phyloP scores from a whole-genome alignment of 2,797 vertebrate species.

The Danio albolineatus region DNA sequence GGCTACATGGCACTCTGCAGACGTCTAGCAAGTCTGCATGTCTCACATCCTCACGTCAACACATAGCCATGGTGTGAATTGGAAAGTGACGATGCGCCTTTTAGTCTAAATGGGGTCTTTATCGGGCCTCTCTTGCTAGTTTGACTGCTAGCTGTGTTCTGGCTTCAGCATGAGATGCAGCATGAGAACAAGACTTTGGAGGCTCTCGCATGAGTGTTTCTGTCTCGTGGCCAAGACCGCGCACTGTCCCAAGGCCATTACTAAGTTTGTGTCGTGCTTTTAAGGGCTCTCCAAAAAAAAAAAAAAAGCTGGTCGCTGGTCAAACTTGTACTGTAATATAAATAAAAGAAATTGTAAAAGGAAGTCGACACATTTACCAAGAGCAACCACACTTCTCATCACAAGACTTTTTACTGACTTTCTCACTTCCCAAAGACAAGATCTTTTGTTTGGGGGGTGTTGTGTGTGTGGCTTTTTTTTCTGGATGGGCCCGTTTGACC shows the following conservation, averaged over 20 bases:
- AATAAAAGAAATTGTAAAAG: background rate
- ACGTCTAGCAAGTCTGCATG: constrained; percentile 15
- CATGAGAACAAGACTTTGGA: constrained; percentile 2
- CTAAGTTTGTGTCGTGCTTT: background rate
- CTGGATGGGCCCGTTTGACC: background rate
- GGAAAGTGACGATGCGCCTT: constrained; percentile 34
- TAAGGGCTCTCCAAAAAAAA: background rate
- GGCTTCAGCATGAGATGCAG: constrained; percentile 20
- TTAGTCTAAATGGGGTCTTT: constrained; percentile 35
- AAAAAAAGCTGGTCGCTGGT: background rate
- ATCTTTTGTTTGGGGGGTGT: too few species aligned
- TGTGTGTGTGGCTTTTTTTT: background rate
- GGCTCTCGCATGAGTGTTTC: constrained; percentile 15
- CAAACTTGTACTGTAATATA: constrained; percentile 6
- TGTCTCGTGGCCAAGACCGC: constrained; percentile 1
- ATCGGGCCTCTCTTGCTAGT: constrained; percentile 10
- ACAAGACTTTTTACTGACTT: background rate
- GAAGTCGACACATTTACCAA: background rate
- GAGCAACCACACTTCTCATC: background rate
- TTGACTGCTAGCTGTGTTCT: constrained; percentile 23
- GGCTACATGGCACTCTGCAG: constrained; percentile 21
- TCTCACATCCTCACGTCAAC: constrained; percentile 45
- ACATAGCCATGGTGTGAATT: constrained; percentile 23
- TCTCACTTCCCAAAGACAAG: background rate
- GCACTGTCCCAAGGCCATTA: background rate